A percentile compares a stretch with the other conserved stretches of the same genome.
These are phyloP conservation scores for Aphidius colemani DNA, from an alignment of 2,888 invertebrate species.

Conservation along the genomic window DNA sequence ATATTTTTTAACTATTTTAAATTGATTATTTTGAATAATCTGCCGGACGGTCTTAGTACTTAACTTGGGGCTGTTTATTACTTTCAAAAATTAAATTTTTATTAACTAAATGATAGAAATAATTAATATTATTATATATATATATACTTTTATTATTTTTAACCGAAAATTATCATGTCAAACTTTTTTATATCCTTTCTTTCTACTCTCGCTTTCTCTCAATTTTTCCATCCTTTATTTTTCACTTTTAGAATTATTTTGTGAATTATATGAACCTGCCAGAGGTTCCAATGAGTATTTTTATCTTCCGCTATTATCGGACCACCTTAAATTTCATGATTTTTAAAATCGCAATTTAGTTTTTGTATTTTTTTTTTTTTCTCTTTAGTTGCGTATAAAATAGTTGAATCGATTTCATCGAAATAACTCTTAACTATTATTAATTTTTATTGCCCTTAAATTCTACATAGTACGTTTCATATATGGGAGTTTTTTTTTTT, in stretches of 20 bases:
- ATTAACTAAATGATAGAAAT: background rate
- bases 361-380: constrained; percentile 16
- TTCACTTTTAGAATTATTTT: constrained; percentile 7
- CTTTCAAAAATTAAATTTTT: constrained; percentile 17
- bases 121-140: background rate
- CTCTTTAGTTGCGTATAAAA: background rate
- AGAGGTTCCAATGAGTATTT: constrained; percentile 18
- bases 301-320: constrained; percentile 10
- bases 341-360: constrained; percentile 1
- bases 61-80: constrained; percentile 50
- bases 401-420: too few relatives aligned
- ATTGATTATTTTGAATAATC: constrained; percentile 3
- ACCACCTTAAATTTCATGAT: background rate
- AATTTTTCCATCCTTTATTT: constrained; percentile 13
- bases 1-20: constrained; percentile 11
- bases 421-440: background rate
- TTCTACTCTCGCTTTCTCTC: constrained; percentile 2
- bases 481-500: background rate
- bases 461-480: constrained; percentile 25
- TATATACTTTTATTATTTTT: constrained; percentile 12
- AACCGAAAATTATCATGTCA: background rate
- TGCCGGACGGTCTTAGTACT: constrained; percentile 50
- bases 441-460: constrained; percentile 17
- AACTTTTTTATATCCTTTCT: constrained; percentile 9
- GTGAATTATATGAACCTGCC: constrained; percentile 21